Evolutionary conservation across 1,140 invertebrate genomes (phyloP).

Genomic region (Zaprionus tsacasi): DNA sequence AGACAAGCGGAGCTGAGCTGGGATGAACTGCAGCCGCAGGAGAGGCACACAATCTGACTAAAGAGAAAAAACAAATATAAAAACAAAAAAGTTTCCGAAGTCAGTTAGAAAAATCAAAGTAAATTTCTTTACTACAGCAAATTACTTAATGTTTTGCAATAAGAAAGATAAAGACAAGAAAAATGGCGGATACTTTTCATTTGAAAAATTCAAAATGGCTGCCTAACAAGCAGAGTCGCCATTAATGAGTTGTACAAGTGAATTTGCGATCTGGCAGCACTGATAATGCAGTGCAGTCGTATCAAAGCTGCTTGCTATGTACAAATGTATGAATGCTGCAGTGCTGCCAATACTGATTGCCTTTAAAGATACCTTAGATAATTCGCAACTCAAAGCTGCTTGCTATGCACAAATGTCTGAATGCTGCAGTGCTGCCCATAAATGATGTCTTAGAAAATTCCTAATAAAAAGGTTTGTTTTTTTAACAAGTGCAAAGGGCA

Average conservation of each 20-base stretch:
- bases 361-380: too few relatives aligned
- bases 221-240: not conserved
- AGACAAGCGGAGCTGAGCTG: not conserved
- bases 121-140: not conserved
- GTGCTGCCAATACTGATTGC: too few relatives aligned
- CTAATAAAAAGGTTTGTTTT: too few relatives aligned
- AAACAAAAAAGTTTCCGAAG: not conserved
- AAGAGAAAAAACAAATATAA: too few relatives aligned
- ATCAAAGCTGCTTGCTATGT: not conserved
- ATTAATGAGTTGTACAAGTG: too few relatives aligned
- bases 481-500: too few relatives aligned
- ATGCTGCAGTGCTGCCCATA: not conserved
- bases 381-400: not conserved
- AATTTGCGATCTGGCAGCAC: not conserved
- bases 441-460: too few relatives aligned
- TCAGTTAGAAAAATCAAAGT: not conserved
- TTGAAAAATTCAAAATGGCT: too few relatives aligned
- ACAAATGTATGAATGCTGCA: not conserved
- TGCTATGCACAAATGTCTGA: not conserved
- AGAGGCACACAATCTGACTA: not conserved
- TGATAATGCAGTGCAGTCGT: not conserved
- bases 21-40: not conserved
- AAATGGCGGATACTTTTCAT: not conserved
- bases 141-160: not conserved
- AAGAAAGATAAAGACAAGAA: not conserved